Base-by-base conservation (phyloP, 2,113 vertebrate species). In the Laterallus jamaicensis region DNA sequence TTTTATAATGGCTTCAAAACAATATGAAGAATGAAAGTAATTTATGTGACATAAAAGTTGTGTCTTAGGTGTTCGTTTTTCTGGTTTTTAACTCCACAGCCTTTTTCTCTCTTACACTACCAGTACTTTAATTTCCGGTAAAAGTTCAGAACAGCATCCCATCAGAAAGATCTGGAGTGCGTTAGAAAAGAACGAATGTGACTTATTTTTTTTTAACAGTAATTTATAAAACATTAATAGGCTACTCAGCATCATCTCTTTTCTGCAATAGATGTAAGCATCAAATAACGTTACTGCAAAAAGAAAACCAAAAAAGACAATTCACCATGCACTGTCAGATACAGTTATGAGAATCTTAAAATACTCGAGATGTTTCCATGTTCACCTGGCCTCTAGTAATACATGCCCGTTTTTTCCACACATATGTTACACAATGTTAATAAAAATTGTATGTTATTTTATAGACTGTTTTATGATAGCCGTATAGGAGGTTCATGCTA, bases 361-460 rank as follows among this genome's bases (percentile, higher is more conserved):
- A 56, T 75, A 82, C 10, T 69, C 16, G 19, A 77, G 29, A 73
- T 3, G 2, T n/a, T 62, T 75, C 26, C 6, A 7, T 60, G 15
- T 35, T 90, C 26, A 67, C 24, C 13, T 78, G 49, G 22, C 4
- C 5, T 3, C 12, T 11, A 32, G 16, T 26, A 70, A 75, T 1
- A 19, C 8, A 32, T 29, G 11, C 5, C 6, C 3, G 5, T 77
- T 81, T 91, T 66, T 59, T 40, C 32, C 28, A 73, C 18, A 47
- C 1, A 1, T n/a, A 54, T 55, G 18, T 4, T 11, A 28, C 15
- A 39, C 0, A 1, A n/a, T 31, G 2, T 63, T 81, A 58, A 44
- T 52, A 80, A 71, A 82, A 78, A 37, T 7, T 21, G 2, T 32
- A 21, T 21, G 15, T 50, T 80, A 74, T 64, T 71, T 50, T 66